Conservation (phyloP, 1,140 invertebrate genomes). For the Sitobion miscanthi region DNA sequence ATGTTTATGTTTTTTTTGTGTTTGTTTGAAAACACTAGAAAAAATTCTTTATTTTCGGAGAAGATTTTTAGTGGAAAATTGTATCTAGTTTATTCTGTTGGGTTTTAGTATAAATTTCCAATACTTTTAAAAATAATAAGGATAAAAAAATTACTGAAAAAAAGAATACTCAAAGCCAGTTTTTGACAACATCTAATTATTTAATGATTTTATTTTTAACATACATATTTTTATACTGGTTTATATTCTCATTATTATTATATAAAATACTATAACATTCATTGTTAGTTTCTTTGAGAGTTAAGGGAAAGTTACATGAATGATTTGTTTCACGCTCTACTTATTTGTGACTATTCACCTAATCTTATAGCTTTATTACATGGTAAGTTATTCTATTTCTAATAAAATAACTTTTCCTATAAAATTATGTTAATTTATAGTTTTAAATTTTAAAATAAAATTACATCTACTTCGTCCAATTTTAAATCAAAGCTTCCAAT, state of each 20-base stretch:
- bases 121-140: background rate
- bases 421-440: background rate
- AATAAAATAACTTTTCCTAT: background rate
- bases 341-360: slow-evolving; percentile 5
- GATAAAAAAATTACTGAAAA: too few species aligned
- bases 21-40: too few species aligned
- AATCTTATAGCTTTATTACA: background rate
- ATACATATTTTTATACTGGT: background rate
- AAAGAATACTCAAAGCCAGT: background rate
- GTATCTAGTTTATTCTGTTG: too few species aligned
- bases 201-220: background rate
- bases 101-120: too few species aligned
- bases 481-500: too few species aligned
- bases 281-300: background rate
- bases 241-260: background rate
- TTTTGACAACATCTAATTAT: background rate
- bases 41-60: too few species aligned
- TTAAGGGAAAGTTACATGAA: slow-evolving; percentile 28
- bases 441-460: background rate
- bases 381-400: background rate
- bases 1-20: too few species aligned
- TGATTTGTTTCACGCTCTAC: slow-evolving; percentile 27
- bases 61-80: too few species aligned
- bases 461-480: too few species aligned
- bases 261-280: background rate